Evolutionary conservation across 2,888 invertebrate genomes (phyloP), one percentile per base, ranked within the genome.

Genomic region (Drosophila heteroneura): DNA sequence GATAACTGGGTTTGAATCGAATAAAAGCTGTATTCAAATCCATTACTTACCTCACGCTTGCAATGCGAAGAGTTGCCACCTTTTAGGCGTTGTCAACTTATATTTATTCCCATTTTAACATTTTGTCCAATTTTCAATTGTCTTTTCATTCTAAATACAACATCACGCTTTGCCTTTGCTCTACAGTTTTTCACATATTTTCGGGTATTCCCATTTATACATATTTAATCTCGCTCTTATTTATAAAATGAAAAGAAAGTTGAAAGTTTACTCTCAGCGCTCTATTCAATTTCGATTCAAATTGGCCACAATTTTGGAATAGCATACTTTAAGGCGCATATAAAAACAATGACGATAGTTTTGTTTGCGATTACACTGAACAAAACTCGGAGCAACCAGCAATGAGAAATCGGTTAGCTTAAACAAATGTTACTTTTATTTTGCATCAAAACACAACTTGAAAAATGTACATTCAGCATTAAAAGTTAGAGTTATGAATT

Each of bases 371-470:
- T 10, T 49, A 28, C 16, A 51, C 28, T 51, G 49, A 51, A 19
- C 49, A 10, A 51, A 51, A 51, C 5, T 19, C 3, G 28, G 28
- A 28, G 9, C 19, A 39, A 14, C 30, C n/a, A 3, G 28, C 6
- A 41, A 32, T 41, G 28, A 41, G 3, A 35, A 49, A 37, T 28
- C 19, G 41, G 54, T 28, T 2, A 30, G 39, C 57, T 72, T 69
- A 85, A 90, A 90, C 83, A 85, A 88, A 81, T 85, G 65, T 73
- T 76, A 64, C 16, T 75, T 74, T 76, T 74, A 68, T 88, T 85
- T 71, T 47, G 53, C 72, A 76, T 82, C n/a, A 79, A 85, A 90
- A 88, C 85, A 81, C 83, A 85, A 88, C 85, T 79, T 82, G 67
- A 62, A 74, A 82, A 79, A 76, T 84, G 26, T 85, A 77, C 69